Percentiles rank a stretch among this genome's conserved stretches.
phyloP scores from a whole-genome alignment of 2,113 vertebrate genomes.

The Trinectes maculatus region DNA sequence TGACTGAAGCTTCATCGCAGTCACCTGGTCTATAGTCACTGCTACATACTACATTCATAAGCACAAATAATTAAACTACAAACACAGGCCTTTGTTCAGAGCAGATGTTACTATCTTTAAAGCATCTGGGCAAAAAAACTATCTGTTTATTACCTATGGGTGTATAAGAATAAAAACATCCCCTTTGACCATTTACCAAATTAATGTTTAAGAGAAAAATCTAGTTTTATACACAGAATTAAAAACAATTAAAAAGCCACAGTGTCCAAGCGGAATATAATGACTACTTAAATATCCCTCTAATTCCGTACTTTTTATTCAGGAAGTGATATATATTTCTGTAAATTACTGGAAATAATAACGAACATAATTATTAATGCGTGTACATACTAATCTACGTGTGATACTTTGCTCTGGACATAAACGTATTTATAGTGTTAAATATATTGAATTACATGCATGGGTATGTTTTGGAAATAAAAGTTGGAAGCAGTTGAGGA shows the following conservation, averaged over 20 bases:
- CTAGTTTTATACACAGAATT: not conserved
- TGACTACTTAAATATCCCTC: not conserved
- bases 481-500: too few species aligned
- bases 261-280: too few species aligned
- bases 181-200: not conserved
- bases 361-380: not conserved
- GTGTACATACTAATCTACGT: not conserved
- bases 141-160: too few species aligned
- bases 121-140: too few species aligned
- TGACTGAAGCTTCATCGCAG: constrained; percentile 17
- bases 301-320: not conserved
- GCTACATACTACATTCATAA: constrained; percentile 5
- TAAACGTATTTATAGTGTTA: too few species aligned
- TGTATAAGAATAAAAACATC: too few species aligned
- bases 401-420: too few species aligned
- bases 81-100: not conserved
- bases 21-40: constrained; percentile 43
- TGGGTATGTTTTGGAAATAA: too few species aligned
- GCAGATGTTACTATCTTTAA: not conserved
- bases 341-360: not conserved
- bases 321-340: not conserved
- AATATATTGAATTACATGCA: too few species aligned
- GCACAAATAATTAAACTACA: not conserved
- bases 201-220: not conserved
- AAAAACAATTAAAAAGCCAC: too few species aligned